Base-by-base conservation (phyloP, 1,140 invertebrate species). In the Gryon sp. region DNA sequence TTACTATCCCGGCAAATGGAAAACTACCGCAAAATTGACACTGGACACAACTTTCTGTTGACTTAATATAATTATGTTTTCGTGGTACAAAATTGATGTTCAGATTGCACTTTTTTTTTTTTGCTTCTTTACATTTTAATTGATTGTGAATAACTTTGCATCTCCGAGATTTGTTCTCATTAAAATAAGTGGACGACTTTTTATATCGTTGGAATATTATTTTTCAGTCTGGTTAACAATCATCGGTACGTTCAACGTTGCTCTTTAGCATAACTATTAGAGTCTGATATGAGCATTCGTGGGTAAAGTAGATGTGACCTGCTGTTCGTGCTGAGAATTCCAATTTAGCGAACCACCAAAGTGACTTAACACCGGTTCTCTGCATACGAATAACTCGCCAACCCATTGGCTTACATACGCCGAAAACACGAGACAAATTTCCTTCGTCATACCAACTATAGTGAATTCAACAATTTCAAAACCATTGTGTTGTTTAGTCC, bases 381-480 rank as follows among this genome's bases (percentile, higher is more conserved):
- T 78, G 81, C 82, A 84, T 84, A 82, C 82, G 66, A 80, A 83
- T 84, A 74, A 66, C 75, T 65, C 41, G 79, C 43, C 76, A 75
- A 77, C 79, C 76, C 50, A 80, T 59, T 81, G 79, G 77, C 80
- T 83, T 82, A 82, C 73, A 79, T 80, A 76, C 48, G 48, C 50
- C 12, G 48, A 78, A 63, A 74, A 70, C 50, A 45, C 22, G 46
- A 30, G 50, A 62, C 41, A 48, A 73, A 73, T 57, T 45, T 43
- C 34, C 18, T 8, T 14, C 50, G 32, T 36, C 41, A 24, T 30
- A 55, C 32, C 52, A 28, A 30, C 7, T n/a, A n/a, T n/a, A n/a
- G n/a, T n/a, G 30, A 28, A 36, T 36, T 24, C 41, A 26, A 38
- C 38, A 41, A 57, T 57, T 57, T 57, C n/a, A 41, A 57, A 43